Evolutionary conservation across 2,888 invertebrate species (phyloP).

Genomic region (Blastobasis lacticolella): DNA sequence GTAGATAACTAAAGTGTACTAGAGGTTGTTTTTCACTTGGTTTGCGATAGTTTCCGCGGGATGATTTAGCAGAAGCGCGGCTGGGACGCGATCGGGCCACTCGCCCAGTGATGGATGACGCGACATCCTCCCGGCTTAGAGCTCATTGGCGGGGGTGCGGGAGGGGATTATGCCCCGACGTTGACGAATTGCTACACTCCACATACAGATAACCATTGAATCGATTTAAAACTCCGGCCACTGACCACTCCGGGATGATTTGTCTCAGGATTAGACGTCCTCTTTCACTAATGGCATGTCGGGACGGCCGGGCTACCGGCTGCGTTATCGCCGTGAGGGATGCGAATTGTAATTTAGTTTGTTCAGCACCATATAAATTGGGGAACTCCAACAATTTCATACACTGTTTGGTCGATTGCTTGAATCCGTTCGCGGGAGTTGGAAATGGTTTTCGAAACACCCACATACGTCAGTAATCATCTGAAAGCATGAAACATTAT

Average conservation of each 20-base stretch:
- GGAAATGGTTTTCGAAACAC: too few species aligned
- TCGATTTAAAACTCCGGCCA: conserved; percentile 57
- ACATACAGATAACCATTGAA: conserved; percentile 60
- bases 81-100: conserved; percentile 30
- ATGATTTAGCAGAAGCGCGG: conserved; percentile 41
- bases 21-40: conserved; percentile 23
- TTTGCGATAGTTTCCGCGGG: conserved; percentile 28
- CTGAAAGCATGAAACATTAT: too few species aligned
- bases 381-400: too few species aligned
- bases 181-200: conserved; percentile 63
- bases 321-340: too few species aligned
- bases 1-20: neutral
- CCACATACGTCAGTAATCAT: too few species aligned
- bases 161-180: conserved; percentile 65
- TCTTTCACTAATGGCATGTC: conserved; percentile 1
- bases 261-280: conserved; percentile 26
- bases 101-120: conserved; percentile 58
- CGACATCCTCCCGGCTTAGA: conserved; percentile 59
- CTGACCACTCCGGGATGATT: conserved; percentile 29
- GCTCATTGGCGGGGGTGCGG: conserved; percentile 46
- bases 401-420: too few species aligned
- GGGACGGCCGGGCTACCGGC: neutral
- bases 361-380: too few species aligned
- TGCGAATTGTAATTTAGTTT: too few species aligned
- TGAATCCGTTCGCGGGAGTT: too few species aligned